Conservation (phyloP, 2,113 vertebrate species). For the Tupaia chinensis region DNA sequence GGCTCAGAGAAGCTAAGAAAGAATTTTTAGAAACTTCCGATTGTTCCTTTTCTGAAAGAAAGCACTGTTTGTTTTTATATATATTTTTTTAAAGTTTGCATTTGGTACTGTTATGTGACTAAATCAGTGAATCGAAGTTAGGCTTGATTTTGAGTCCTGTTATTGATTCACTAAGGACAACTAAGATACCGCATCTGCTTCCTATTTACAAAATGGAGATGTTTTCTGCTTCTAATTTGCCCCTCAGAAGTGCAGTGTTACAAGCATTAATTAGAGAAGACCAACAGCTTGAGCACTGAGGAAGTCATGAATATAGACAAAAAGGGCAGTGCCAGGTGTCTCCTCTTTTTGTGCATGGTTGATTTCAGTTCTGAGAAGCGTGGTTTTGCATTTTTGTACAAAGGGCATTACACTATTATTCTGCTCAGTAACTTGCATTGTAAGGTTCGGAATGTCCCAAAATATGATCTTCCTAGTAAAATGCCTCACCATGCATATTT, state of each 20-base stretch:
- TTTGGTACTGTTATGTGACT: constrained; percentile 47
- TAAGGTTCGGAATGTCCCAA: neutral
- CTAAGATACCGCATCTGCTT: constrained; percentile 77
- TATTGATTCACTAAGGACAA: constrained; percentile 67
- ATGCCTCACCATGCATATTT: neutral
- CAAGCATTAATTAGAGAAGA: constrained; percentile 76
- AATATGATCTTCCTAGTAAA: constrained; percentile 23
- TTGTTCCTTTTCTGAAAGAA: constrained; percentile 13
- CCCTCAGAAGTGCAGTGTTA: constrained; percentile 62
- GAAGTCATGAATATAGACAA: constrained; percentile 55
- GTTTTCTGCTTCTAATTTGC: constrained; percentile 81
- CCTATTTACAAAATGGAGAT: constrained; percentile 74
- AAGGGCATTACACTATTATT: neutral
- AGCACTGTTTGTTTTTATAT: neutral
- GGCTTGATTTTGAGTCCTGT: constrained; percentile 60
- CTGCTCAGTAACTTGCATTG: neutral
- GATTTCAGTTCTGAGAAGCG: constrained; percentile 8
- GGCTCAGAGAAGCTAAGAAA: neutral
- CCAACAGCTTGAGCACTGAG: constrained; percentile 12
- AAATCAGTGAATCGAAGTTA: constrained; percentile 50
- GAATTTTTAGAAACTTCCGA: neutral
- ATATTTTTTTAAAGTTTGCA: constrained; percentile 31
- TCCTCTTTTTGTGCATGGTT: neutral
- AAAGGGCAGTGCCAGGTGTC: constrained; percentile 32
- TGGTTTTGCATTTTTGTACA: constrained; percentile 24